A percentile compares a stretch with the other conserved stretches of the same genome.
Conservation (phyloP, 2,113 vertebrate species). For the Naja naja region DNA sequence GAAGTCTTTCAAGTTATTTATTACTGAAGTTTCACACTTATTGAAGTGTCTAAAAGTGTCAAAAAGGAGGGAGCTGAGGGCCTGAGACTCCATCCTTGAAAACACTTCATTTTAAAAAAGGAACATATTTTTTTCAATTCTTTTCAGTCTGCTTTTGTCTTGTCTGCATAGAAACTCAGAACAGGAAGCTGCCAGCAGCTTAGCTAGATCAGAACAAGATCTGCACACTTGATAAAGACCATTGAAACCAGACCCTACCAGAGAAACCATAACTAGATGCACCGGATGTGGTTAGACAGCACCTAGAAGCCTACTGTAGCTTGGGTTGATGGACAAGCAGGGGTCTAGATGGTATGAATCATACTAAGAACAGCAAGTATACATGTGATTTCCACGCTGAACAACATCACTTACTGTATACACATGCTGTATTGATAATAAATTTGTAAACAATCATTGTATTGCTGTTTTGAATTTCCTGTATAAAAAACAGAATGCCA, state of each 20-base stretch:
- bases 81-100: background rate
- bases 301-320: background rate
- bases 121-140: background rate
- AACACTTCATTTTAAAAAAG: background rate
- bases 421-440: background rate
- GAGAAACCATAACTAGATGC: background rate
- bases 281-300: background rate
- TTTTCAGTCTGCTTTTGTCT: background rate
- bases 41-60: background rate
- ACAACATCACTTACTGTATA: background rate
- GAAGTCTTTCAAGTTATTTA: background rate
- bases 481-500: background rate
- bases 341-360: background rate
- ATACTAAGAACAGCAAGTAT: background rate
- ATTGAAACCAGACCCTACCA: background rate
- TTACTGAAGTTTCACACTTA: background rate
- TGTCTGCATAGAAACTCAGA: background rate
- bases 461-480: background rate
- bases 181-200: background rate
- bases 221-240: background rate
- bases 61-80: background rate
- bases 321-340: background rate
- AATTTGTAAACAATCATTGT: background rate
- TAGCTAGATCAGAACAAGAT: background rate
- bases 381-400: background rate